Evolutionary conservation across 1,140 invertebrate genomes (phyloP).

Genomic region (Cephus cinctus): DNA sequence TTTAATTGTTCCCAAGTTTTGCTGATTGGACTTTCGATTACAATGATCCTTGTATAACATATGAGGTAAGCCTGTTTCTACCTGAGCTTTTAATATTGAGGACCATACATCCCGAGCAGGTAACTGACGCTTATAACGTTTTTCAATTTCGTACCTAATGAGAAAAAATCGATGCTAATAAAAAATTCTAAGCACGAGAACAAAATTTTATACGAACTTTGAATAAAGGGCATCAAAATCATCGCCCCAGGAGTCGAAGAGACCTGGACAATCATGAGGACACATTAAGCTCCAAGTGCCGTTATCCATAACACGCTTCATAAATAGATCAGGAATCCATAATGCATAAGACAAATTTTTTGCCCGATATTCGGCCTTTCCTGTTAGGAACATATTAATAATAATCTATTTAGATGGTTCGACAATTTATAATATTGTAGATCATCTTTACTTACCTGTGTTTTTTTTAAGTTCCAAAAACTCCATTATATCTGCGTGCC

Average conservation of each 20-base stretch:
- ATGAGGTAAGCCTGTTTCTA: conserved; percentile 98
- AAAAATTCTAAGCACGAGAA: conserved; percentile 15
- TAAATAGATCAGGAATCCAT: conserved; percentile 99
- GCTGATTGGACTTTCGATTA: conserved; percentile 96
- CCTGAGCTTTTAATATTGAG: conserved; percentile 92
- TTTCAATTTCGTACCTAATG: conserved; percentile 81
- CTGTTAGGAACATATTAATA: conserved; percentile 18
- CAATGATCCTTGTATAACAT: conserved; percentile 98
- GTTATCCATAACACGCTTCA: conserved; percentile 91
- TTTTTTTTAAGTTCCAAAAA: conserved; percentile 95
- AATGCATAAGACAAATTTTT: conserved; percentile 97
- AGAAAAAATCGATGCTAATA: conserved; percentile 8
- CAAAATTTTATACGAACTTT: conserved; percentile 52
- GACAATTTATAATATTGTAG: neutral
- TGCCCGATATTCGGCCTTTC: conserved; percentile 87
- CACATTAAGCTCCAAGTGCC: conserved; percentile 96
- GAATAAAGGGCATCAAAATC: conserved; percentile 91
- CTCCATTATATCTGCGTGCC: conserved; percentile 97
- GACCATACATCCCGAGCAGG: conserved; percentile 91
- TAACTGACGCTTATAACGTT: conserved; percentile 73
- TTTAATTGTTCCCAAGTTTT: conserved; percentile 98
- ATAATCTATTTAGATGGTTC: neutral
- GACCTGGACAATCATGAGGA: conserved; percentile 88
- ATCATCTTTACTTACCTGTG: conserved; percentile 61
- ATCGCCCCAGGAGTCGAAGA: conserved; percentile 91